phyloP scores from a whole-genome alignment of 2,888 invertebrate species.

The Agonopterix subpropinquella region DNA sequence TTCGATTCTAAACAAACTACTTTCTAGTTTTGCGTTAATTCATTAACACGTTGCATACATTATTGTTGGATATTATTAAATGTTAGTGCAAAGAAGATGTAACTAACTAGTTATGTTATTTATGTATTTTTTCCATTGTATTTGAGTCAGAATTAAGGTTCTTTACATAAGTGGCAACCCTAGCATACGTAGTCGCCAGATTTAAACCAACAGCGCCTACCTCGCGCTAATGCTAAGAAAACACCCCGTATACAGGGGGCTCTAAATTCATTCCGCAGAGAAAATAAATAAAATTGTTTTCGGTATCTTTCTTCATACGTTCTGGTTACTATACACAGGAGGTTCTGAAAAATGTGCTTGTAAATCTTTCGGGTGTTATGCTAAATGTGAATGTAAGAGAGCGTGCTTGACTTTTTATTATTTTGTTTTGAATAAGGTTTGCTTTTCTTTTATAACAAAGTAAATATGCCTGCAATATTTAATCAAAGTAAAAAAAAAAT shows the following conservation, averaged over 20 bases:
- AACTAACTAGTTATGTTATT: too few species aligned
- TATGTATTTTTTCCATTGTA: too few species aligned
- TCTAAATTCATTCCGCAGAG: constrained; percentile 59
- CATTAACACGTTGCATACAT: too few species aligned
- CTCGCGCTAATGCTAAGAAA: constrained; percentile 68
- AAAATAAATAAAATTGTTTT: constrained; percentile 55
- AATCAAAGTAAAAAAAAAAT: too few species aligned
- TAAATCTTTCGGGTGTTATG: constrained; percentile 2
- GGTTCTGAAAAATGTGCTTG: constrained; percentile 6
- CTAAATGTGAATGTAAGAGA: not conserved
- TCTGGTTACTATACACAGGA: constrained; percentile 16
- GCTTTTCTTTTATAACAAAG: too few species aligned
- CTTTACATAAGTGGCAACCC: constrained; percentile 36
- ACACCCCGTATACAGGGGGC: constrained; percentile 60
- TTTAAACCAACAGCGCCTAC: constrained; percentile 53
- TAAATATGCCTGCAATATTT: too few species aligned
- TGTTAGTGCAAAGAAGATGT: too few species aligned
- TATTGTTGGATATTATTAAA: too few species aligned
- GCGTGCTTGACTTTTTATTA: too few species aligned
- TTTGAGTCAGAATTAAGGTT: not conserved
- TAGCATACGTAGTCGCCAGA: constrained; percentile 48
- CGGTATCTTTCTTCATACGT: constrained; percentile 18
- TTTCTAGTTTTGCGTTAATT: too few species aligned
- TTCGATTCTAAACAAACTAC: too few species aligned
- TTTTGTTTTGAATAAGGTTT: too few species aligned